A percentile compares a stretch with the other conserved stretches of the same genome.
Conservation (phyloP, 1,140 invertebrate genomes). For the Philotrypesis tridentata region DNA sequence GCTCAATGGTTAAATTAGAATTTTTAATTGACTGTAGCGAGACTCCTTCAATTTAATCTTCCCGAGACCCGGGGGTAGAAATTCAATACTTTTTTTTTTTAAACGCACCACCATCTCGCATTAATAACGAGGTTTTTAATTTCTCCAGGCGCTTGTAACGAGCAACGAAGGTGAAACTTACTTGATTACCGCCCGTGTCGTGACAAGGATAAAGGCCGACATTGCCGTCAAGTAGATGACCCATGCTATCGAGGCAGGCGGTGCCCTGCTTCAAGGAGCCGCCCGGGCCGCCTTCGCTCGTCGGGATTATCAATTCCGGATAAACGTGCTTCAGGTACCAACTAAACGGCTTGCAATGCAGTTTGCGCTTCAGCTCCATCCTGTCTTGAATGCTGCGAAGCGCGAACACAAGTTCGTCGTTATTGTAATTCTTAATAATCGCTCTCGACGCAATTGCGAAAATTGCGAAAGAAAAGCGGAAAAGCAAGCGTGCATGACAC, state of each 20-base stretch:
- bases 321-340: conserved; percentile 99
- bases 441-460: neutral
- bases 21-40: no score
- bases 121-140: no score
- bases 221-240: conserved; percentile 89
- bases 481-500: neutral
- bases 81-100: neutral
- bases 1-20: no score
- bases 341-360: conserved; percentile 95
- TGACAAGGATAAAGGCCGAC: conserved; percentile 96
- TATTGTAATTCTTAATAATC: neutral
- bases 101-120: no score
- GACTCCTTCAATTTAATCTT: no score
- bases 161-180: conserved; percentile 58
- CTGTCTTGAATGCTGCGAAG: conserved; percentile 87
- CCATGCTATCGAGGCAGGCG: conserved; percentile 94
- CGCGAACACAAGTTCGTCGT: neutral
- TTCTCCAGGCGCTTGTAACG: no score
- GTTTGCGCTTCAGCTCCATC: conserved; percentile 84
- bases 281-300: conserved; percentile 74
- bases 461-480: neutral
- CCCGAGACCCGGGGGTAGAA: no score
- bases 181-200: conserved; percentile 96
- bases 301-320: conserved; percentile 89
- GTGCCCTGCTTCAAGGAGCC: conserved; percentile 84